A percentile compares a stretch with the other conserved stretches of the same genome.
These are phyloP conservation scores for Neotoxoptera formosana DNA, from an alignment of 1,140 invertebrate genomes.

Conservation along the genomic window DNA sequence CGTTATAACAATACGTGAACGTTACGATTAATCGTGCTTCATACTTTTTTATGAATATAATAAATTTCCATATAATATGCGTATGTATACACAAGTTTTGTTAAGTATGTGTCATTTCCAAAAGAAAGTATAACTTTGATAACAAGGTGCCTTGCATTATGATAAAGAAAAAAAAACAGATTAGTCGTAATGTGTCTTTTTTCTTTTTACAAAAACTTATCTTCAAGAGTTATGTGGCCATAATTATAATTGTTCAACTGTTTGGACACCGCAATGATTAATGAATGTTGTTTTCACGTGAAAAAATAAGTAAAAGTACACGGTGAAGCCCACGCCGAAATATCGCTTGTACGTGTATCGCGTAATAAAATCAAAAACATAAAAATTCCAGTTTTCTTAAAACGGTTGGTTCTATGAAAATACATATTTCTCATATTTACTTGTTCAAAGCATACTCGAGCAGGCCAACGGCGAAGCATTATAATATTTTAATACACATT, in stretches of 20 bases:
- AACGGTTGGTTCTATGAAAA: neutral
- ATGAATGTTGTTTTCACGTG: neutral
- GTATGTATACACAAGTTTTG: neutral
- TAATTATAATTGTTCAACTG: conserved; percentile 24
- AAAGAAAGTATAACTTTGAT: neutral
- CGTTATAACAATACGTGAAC: neutral
- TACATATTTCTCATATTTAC: neutral
- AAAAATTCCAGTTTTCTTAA: neutral
- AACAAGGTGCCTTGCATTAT: neutral
- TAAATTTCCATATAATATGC: neutral
- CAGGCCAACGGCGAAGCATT: neutral
- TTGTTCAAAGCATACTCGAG: neutral
- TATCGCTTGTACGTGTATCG: neutral
- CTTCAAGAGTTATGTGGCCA: neutral
- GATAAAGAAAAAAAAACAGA: neutral
- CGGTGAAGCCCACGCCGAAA: neutral
- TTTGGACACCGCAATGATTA: conserved; percentile 11
- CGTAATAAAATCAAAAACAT: neutral
- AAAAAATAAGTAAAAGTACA: neutral
- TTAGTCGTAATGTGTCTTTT: neutral
- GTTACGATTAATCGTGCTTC: neutral
- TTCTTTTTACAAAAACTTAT: neutral
- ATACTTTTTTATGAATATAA: neutral
- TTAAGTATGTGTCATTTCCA: neutral
- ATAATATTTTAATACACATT: neutral